phyloP scores from a whole-genome alignment of 2,888 invertebrate species.

The Lumbricus terrestris region DNA sequence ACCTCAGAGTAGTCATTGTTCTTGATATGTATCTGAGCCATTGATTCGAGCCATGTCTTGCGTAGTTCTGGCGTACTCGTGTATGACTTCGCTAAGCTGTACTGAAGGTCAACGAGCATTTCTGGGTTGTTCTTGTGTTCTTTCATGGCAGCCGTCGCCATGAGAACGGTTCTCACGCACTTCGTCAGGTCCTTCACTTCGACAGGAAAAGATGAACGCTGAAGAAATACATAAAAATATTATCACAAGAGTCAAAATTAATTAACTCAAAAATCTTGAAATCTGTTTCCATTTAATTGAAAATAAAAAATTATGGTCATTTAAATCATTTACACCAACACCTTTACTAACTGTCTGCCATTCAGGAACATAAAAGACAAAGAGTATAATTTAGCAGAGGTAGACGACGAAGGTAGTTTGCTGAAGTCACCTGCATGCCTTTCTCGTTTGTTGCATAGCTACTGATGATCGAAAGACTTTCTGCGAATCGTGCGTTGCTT shows the following conservation, averaged over 20 bases:
- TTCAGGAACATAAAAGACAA: not conserved
- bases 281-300: not conserved
- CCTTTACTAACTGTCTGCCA: not conserved
- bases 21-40: conserved; percentile 79
- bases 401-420: too few relatives aligned
- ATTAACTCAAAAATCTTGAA: not conserved
- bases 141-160: conserved; percentile 89
- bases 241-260: not conserved
- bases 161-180: conserved; percentile 87
- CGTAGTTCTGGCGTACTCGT: conserved; percentile 90
- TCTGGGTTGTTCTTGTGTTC: conserved; percentile 88
- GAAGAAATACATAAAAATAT: conserved; percentile 19
- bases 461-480: conserved; percentile 86
- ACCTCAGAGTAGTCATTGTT: conserved; percentile 87
- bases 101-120: conserved; percentile 84
- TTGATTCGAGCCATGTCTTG: conserved; percentile 92
- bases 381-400: not conserved
- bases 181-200: conserved; percentile 92
- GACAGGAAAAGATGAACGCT: conserved; percentile 71
- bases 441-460: conserved; percentile 90
- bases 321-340: too few relatives aligned
- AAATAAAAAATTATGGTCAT: not conserved
- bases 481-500: conserved; percentile 91
- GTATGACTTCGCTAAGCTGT: conserved; percentile 81
- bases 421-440: conserved; percentile 78